phyloP scores from a whole-genome alignment of 2,797 vertebrate genomes.

The Notamacropus eugenii region DNA sequence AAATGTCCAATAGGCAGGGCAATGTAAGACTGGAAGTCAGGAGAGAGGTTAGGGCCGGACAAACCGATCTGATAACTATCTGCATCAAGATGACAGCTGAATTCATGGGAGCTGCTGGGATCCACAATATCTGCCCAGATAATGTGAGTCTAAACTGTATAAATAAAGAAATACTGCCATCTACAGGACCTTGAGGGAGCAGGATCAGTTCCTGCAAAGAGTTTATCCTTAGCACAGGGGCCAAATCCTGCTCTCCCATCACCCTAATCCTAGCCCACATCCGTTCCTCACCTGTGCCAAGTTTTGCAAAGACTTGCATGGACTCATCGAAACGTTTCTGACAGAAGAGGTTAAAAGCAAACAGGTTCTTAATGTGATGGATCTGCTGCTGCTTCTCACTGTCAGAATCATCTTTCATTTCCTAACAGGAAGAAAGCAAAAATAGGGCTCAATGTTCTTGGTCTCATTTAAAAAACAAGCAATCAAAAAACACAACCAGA shows the following conservation, averaged over 20 bases:
- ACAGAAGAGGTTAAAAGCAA: conserved; percentile 98
- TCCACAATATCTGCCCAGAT: background rate
- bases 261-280: conserved; percentile 2
- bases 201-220: background rate
- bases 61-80: background rate
- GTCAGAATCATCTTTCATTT: conserved; percentile 99
- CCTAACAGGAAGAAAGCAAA: conserved; percentile 82
- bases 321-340: conserved; percentile 99
- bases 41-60: background rate
- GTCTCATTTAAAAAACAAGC: conserved; percentile 16
- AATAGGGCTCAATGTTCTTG: background rate
- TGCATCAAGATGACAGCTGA: background rate
- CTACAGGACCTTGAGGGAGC: background rate
- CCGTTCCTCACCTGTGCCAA: conserved; percentile 93
- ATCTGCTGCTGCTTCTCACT: conserved; percentile 97
- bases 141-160: background rate
- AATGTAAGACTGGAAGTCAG: background rate
- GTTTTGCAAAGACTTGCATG: conserved; percentile 98
- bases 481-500: background rate
- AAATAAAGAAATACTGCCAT: background rate
- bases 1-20: background rate
- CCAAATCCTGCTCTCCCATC: background rate
- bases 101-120: background rate
- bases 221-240: background rate
- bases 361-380: conserved; percentile 99